Evolutionary conservation across 2,113 vertebrate species (phyloP), one percentile per base, ranked within the genome.

Genomic region (Melanostigma gelatinosum): DNA sequence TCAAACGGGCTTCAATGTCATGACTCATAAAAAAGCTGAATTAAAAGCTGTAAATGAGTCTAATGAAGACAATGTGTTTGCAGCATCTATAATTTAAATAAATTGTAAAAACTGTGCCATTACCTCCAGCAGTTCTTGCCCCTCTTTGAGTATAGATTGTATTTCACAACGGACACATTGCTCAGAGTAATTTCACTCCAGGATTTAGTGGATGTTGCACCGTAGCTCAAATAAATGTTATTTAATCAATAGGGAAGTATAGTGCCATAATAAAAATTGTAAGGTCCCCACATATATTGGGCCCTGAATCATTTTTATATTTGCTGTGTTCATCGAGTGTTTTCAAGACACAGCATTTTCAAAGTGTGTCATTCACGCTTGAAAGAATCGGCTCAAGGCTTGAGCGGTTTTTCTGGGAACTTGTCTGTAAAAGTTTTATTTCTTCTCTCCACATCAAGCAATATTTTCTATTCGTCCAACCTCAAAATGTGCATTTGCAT

Each of bases 181-280:
- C 86, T 62, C 77, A 80, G 86, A 92, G 85, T 93, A 90, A 91
- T 93, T 91, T 89, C 85, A 89, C 82, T 83, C 79, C 46, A 77
- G 75, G 86, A 93, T 93, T 93, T 92, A 92, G 84, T 84, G 75
- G 86, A 90, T 24, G 87, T 89, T 89, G 69, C 85, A 84, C 83
- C 88, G 87, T 79, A 82, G 87, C 87, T 92, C 90, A 88, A 91
- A 93, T 93, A 91, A 92, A 93, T 93, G 87, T 88, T 92, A 91
- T 87, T 87, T 93, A 91, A 93, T 94, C 93, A 94, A 93, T 92
- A 89, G 54, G 38, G 62, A 87, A 87, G 82, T 85, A 85, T 83
- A 91, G 71, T 72, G 82, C 73, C 77, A 69, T 87, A 81, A 89
- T 90, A 91, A 91, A 94, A 92, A 85, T 20, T 44, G 65, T 50